Evolutionary conservation across 1,140 invertebrate genomes (phyloP).

Genomic region (Drosophila watanabei): DNA sequence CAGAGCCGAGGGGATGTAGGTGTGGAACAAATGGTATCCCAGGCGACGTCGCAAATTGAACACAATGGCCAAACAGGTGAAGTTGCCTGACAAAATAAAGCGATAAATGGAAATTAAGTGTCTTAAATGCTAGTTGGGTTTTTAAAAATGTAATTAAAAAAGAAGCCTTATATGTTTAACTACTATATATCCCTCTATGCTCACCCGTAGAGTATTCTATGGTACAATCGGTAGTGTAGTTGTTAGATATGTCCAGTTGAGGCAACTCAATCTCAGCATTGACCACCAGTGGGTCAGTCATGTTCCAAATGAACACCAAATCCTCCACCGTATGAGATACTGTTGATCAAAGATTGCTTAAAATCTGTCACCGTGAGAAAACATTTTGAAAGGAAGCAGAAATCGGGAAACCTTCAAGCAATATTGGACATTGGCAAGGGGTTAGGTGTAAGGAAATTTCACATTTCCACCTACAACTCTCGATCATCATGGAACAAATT

Average conservation of each 20-base stretch:
- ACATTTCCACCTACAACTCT: constrained; percentile 90
- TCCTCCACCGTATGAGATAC: constrained; percentile 95
- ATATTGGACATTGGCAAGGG: background rate
- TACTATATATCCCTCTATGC: background rate
- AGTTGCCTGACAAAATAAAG: constrained; percentile 88
- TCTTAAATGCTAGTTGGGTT: background rate
- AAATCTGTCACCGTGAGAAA: constrained; percentile 30
- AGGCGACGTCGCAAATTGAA: constrained; percentile 93
- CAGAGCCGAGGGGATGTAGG: constrained; percentile 95
- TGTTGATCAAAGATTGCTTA: constrained; percentile 73
- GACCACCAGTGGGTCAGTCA: constrained; percentile 94
- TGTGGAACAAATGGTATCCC: constrained; percentile 96
- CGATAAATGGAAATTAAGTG: too few species aligned
- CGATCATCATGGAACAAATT: constrained; percentile 96
- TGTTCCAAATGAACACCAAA: constrained; percentile 94
- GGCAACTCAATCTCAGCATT: constrained; percentile 95
- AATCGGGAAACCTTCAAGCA: background rate
- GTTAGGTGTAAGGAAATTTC: background rate
- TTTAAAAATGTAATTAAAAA: background rate
- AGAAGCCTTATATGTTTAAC: background rate
- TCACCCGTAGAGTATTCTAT: constrained; percentile 94
- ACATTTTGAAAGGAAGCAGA: constrained; percentile 8
- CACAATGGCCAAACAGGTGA: constrained; percentile 94
- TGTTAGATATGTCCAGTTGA: constrained; percentile 94
- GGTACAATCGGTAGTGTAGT: constrained; percentile 95